These are phyloP conservation scores for Eufriesea mexicana DNA, from an alignment of 1,140 invertebrate species.

Conservation along the genomic window DNA sequence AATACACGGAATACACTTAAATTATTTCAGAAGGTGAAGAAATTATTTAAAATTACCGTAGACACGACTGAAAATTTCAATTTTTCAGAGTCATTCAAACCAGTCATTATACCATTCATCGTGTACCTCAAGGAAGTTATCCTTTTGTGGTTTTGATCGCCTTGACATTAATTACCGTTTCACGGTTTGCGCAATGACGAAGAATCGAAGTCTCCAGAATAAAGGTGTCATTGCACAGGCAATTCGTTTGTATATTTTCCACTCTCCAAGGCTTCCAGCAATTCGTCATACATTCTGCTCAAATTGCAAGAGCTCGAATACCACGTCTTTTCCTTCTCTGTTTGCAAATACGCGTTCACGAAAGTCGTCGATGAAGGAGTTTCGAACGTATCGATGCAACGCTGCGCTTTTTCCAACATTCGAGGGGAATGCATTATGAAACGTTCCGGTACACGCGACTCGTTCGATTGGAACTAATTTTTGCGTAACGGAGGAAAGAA, in stretches of 20 bases:
- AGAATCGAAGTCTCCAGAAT: slow-evolving; percentile 1
- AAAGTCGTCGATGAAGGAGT: background rate
- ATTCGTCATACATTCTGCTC: background rate
- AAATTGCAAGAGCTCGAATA: too few relatives aligned
- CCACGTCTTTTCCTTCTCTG: too few relatives aligned
- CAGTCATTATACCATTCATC: background rate
- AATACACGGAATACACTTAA: too few relatives aligned
- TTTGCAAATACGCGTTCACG: background rate
- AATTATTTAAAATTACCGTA: too few relatives aligned
- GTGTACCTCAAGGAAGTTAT: background rate
- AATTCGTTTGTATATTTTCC: background rate
- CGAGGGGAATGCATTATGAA: slow-evolving; percentile 32
- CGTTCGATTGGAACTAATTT: slow-evolving; percentile 42
- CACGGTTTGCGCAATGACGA: slow-evolving; percentile 7
- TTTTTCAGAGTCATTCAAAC: background rate
- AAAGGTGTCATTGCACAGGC: slow-evolving; percentile 1
- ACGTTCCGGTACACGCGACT: slow-evolving; percentile 25
- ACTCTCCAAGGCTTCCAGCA: background rate
- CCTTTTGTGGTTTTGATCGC: slow-evolving; percentile 25
- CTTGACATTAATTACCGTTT: slow-evolving; percentile 40
- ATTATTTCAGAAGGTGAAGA: too few relatives aligned
- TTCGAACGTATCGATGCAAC: background rate
- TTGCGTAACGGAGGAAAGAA: slow-evolving; percentile 40
- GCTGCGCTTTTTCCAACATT: background rate
- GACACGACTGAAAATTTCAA: background rate